phyloP scores from a whole-genome alignment of 2,113 vertebrate genomes.

The Fregata magnificens region DNA sequence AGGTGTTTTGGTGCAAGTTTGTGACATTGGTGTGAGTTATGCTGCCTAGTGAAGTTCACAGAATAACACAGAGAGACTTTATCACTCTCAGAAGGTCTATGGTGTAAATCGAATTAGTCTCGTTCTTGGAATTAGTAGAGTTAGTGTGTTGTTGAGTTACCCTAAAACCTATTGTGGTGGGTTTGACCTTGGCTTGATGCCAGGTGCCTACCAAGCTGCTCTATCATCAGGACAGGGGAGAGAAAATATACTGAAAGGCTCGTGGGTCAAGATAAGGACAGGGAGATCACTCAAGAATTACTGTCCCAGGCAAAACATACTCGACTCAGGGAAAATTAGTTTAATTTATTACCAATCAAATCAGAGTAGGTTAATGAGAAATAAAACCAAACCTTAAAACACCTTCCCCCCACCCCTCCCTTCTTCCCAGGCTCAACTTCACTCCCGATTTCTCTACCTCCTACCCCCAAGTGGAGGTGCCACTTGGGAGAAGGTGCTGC shows the following conservation, averaged over 20 bases:
- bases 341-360: neutral
- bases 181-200: neutral
- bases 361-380: too few relatives aligned
- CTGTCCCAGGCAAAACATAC: neutral
- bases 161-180: neutral
- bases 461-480: too few relatives aligned
- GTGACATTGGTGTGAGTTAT: neutral
- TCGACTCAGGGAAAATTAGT: neutral
- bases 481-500: too few relatives aligned
- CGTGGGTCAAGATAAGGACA: neutral
- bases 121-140: neutral
- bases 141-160: neutral
- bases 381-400: too few relatives aligned
- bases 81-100: neutral
- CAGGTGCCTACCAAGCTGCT: neutral
- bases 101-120: neutral
- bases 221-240: neutral
- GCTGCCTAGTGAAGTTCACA: neutral
- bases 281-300: neutral
- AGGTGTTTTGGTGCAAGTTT: neutral
- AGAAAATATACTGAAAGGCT: neutral
- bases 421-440: too few relatives aligned
- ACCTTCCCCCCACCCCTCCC: too few relatives aligned
- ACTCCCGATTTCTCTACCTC: too few relatives aligned
- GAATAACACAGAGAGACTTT: neutral